These are phyloP conservation scores for Ephydatia muelleri DNA, from an alignment of 37 sponge, comb jelly and placozoan species.

Conservation along the genomic window DNA sequence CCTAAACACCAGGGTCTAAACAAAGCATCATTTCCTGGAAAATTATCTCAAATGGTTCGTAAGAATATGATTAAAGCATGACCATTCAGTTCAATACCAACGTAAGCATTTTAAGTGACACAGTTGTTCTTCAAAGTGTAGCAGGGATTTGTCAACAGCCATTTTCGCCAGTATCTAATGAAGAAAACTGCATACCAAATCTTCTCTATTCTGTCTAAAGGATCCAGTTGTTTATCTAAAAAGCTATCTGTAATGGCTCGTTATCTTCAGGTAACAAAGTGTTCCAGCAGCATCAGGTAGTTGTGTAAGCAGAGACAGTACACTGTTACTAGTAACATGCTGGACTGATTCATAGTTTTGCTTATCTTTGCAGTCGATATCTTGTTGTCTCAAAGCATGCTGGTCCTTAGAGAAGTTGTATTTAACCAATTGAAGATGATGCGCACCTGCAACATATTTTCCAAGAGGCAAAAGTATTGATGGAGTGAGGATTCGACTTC, in stretches of 20 bases:
- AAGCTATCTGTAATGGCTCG: constrained; percentile 43
- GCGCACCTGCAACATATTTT: constrained; percentile 38
- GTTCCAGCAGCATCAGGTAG: constrained; percentile 61
- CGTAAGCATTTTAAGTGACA: constrained; percentile 53
- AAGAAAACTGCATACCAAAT: constrained; percentile 46
- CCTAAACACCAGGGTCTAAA: constrained; percentile 66
- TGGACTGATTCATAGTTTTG: constrained; percentile 52
- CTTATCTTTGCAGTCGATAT: constrained; percentile 40
- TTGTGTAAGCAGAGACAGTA: background rate
- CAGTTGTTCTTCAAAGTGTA: constrained; percentile 48
- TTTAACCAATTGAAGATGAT: constrained; percentile 37
- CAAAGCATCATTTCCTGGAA: background rate
- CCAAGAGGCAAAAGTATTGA: constrained; percentile 52
- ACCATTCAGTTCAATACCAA: constrained; percentile 61
- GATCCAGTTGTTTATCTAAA: constrained; percentile 34
- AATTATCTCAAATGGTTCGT: background rate
- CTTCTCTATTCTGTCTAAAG: constrained; percentile 31
- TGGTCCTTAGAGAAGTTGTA: constrained; percentile 34
- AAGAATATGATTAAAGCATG: constrained; percentile 38
- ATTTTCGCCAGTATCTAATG: constrained; percentile 45
- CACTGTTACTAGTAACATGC: constrained; percentile 4
- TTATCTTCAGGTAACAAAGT: constrained; percentile 7
- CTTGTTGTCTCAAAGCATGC: constrained; percentile 39
- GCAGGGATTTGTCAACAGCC: constrained; percentile 18
- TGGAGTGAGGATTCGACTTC: constrained; percentile 36